Evolutionary conservation across 23 tunicate genomes (phyloP).

Genomic region (Corella eumyota): DNA sequence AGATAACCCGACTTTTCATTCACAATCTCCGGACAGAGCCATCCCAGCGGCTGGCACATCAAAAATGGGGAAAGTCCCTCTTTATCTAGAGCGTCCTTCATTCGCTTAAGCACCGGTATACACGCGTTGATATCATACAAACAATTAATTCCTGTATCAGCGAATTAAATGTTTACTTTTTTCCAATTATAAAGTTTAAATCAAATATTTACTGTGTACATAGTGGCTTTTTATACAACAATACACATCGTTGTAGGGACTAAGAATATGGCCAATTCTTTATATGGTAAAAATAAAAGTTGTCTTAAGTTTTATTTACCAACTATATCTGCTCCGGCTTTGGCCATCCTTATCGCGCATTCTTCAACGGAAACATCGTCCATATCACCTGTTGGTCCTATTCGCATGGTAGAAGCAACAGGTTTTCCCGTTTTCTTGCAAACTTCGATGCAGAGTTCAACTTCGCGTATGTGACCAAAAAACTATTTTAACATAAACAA

Average conservation of each 20-base stretch:
- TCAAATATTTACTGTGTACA: too few relatives aligned
- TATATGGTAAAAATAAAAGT: too few relatives aligned
- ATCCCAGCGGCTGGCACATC: constrained; percentile 86
- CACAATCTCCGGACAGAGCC: constrained; percentile 77
- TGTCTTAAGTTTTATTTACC: constrained; percentile 30
- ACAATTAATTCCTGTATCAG: constrained; percentile 63
- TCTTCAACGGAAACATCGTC: constrained; percentile 41
- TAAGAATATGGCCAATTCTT: too few relatives aligned
- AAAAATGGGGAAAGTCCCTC: constrained; percentile 58
- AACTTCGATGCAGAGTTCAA: constrained; percentile 28
- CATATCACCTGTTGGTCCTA: constrained; percentile 21
- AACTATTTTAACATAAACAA: too few relatives aligned
- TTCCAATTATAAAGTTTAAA: too few relatives aligned
- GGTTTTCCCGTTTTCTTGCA: constrained; percentile 27
- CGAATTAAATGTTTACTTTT: too few relatives aligned
- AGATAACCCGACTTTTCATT: constrained; percentile 36
- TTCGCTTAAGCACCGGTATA: constrained; percentile 53
- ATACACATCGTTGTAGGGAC: too few relatives aligned
- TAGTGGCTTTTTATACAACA: too few relatives aligned
- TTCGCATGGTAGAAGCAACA: constrained; percentile 30
- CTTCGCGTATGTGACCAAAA: constrained; percentile 19
- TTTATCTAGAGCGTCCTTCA: constrained; percentile 66
- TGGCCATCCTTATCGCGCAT: constrained; percentile 51
- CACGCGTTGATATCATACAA: constrained; percentile 59
- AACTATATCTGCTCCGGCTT: constrained; percentile 49